Percentiles rank a stretch among this genome's conserved stretches.
These are phyloP conservation scores for Ornithorhynchus anatinus DNA, from an alignment of 2,113 vertebrate species.

Conservation along the genomic window DNA sequence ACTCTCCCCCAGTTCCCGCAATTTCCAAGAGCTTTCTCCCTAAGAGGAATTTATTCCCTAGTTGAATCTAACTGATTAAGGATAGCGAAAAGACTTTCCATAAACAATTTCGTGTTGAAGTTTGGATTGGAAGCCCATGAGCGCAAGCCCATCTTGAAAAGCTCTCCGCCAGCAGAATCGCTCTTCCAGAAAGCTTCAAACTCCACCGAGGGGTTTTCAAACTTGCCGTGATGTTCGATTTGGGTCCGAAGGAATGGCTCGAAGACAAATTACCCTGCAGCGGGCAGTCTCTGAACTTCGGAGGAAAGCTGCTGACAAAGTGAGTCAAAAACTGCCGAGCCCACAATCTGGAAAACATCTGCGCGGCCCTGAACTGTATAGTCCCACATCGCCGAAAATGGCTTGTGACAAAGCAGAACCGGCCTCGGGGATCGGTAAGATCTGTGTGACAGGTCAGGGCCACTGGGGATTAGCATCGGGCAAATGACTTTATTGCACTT, in stretches of 20 bases:
- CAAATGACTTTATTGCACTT: constrained; percentile 2
- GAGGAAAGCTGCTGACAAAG: constrained; percentile 45
- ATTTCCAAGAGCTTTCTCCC: background rate
- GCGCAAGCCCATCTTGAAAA: constrained; percentile 18
- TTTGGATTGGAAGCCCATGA: background rate
- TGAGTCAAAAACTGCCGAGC: constrained; percentile 30
- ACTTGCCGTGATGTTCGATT: constrained; percentile 47
- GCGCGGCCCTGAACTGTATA: constrained; percentile 33
- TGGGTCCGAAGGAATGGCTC: constrained; percentile 44
- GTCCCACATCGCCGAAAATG: constrained; percentile 19
- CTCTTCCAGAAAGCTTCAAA: constrained; percentile 12
- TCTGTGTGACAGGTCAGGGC: constrained; percentile 33
- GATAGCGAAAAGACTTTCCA: background rate
- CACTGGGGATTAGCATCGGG: constrained; percentile 4
- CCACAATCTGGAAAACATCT: constrained; percentile 60
- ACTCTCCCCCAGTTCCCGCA: background rate
- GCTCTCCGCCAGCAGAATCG: constrained; percentile 30
- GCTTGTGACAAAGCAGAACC: constrained; percentile 43
- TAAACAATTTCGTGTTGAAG: background rate
- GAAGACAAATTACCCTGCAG: constrained; percentile 57
- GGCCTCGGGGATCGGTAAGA: background rate
- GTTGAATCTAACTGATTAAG: background rate
- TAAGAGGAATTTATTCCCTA: background rate
- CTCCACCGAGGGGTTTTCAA: background rate
- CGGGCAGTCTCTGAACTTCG: constrained; percentile 41